Conservation (phyloP, 2,113 vertebrate species). For the Plotosus lineatus region DNA sequence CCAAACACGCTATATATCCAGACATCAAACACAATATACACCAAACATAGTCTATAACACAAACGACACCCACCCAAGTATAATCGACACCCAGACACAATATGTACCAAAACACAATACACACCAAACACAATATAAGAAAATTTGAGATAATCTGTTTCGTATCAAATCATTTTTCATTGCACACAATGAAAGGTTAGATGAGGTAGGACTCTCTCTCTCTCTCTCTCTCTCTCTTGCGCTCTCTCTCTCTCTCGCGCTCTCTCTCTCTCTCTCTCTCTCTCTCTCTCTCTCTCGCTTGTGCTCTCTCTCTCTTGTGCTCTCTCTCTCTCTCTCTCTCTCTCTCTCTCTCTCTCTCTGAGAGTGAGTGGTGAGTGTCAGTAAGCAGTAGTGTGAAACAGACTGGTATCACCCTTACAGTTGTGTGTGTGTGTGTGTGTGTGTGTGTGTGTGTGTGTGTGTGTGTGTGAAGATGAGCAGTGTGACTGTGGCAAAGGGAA, state of each 20-base stretch:
- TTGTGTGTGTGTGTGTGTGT: slow-evolving; percentile 46
- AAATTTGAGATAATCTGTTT: too few relatives aligned
- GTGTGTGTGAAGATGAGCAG: slow-evolving; percentile 44
- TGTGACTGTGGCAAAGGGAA: slow-evolving; percentile 87
- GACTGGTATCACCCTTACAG: slow-evolving; percentile 9
- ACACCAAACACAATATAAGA: slow-evolving; percentile 4
- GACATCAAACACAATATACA: neutral
- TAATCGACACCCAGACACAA: slow-evolving; percentile 2
- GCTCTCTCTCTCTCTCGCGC: slow-evolving; percentile 42
- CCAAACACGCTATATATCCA: too few relatives aligned
- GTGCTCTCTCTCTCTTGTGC: slow-evolving; percentile 36
- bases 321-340: slow-evolving; percentile 43
- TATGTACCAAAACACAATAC: too few relatives aligned
- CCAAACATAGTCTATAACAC: slow-evolving; percentile 15
- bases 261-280: slow-evolving; percentile 42
- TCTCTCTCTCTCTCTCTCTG: slow-evolving; percentile 34
- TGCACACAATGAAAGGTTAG: slow-evolving; percentile 44
- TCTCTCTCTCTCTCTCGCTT: slow-evolving; percentile 34
- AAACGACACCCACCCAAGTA: slow-evolving; percentile 55
- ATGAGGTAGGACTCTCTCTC: slow-evolving; percentile 49
- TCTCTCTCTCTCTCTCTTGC: slow-evolving; percentile 41
- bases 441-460: slow-evolving; percentile 47
- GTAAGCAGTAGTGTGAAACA: neutral
- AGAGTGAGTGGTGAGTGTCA: neutral
- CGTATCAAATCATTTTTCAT: neutral